Evolutionary conservation across 2,113 vertebrate species (phyloP), one percentile per base, ranked within the genome.

Genomic region (Myotis davidii): DNA sequence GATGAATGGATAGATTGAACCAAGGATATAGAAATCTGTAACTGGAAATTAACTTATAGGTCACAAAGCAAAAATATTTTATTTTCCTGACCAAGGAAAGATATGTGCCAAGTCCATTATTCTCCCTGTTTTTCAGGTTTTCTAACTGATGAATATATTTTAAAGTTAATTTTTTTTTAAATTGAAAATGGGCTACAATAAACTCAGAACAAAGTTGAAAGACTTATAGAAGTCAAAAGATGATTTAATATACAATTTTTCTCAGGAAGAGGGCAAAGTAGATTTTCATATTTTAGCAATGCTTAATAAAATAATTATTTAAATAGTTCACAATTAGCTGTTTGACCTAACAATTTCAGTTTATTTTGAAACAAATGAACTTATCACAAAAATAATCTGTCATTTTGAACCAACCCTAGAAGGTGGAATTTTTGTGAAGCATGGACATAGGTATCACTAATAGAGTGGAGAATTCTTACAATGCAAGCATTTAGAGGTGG

Each of bases 371-470:
- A 79, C 9, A 91, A 16, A 16, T 59, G 10, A 91, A 54, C 14
- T 37, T 74, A 45, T 70, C 20, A 25, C 54, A 95, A 59, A 74
- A 92, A 23, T 59, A 25, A 81, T 48, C 37, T 67, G 39, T 1
- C 34, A 48, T 72, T 94, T 34, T 61, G 64, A 88, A 67, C 34
- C 21, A 79, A 27, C 23, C 23, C 11, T 39, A 45, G 18, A 85
- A n/a, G n/a, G 18, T 89, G 50, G 85, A 91, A 61, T 85, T 88
- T 85, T 85, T 67, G 78, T 61, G 84, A 91, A 85, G 29, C 7
- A 23, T 52, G 69, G 25, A 3, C 18, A 42, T 50, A n/a, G 1
- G 17, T 77, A 16, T 87, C 45, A 69, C 21, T 65, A 83, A 73
- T 16, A 23, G 10, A 67, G 11, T 70, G 27, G 73, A 76, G 74